phyloP scores from a whole-genome alignment of 23 tunicate genomes.

The Aplidium turbinatum region DNA sequence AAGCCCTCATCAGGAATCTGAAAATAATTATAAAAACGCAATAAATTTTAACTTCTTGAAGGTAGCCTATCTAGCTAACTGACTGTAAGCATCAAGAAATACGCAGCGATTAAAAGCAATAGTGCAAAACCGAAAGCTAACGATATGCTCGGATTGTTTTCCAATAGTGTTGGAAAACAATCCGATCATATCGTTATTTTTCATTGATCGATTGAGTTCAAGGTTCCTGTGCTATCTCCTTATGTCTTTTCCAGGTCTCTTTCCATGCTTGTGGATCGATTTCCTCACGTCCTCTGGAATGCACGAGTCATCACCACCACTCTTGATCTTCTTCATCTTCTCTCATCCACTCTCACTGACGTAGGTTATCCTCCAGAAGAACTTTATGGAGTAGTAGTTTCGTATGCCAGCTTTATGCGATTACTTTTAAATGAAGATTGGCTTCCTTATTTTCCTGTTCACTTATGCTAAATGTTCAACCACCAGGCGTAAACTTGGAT shows the following conservation, averaged over 20 bases:
- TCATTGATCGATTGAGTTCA: not conserved
- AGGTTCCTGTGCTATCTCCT: too few relatives aligned
- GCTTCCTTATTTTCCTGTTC: too few relatives aligned
- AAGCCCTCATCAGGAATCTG: too few relatives aligned
- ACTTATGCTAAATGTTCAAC: too few relatives aligned
- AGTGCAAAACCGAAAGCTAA: too few relatives aligned
- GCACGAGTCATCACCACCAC: slow-evolving; percentile 45
- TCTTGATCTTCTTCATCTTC: slow-evolving; percentile 78
- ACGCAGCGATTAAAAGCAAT: too few relatives aligned
- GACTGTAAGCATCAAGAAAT: too few relatives aligned
- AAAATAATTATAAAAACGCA: too few relatives aligned
- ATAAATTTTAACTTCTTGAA: too few relatives aligned
- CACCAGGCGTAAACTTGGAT: too few relatives aligned
- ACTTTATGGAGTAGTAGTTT: slow-evolving; percentile 1
- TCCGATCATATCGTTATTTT: not conserved
- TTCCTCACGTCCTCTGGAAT: slow-evolving; percentile 84
- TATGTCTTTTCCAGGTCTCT: slow-evolving; percentile 69
- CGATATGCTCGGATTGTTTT: not conserved
- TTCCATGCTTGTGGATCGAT: slow-evolving; percentile 65
- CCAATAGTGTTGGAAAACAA: not conserved
- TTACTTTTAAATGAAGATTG: too few relatives aligned
- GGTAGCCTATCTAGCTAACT: too few relatives aligned
- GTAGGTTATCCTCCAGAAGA: slow-evolving; percentile 47
- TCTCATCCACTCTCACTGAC: slow-evolving; percentile 57
- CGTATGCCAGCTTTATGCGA: not conserved